Evolutionary conservation across 2,888 invertebrate genomes (phyloP).

Genomic region (Allolobophora icterica): DNA sequence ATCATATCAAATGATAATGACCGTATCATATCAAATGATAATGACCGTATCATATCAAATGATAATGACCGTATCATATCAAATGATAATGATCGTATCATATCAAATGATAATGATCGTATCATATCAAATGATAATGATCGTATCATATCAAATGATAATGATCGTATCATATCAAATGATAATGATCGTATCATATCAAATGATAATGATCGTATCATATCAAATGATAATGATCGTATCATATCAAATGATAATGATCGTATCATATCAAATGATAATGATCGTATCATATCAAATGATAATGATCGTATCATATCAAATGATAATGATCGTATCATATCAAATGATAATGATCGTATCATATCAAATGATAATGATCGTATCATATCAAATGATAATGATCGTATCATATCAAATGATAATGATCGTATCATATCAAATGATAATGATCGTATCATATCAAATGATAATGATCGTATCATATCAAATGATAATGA

Average conservation of each 20-base stretch:
- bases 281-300: neutral
- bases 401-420: neutral
- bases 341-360: neutral
- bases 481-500: neutral
- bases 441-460: neutral
- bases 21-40: neutral
- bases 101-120: neutral
- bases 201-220: neutral
- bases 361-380: neutral
- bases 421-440: neutral
- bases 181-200: neutral
- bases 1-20: no score
- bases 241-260: neutral
- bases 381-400: neutral
- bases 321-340: neutral
- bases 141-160: neutral
- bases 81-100: neutral
- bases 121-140: neutral
- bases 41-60: no score
- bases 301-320: neutral
- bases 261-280: neutral
- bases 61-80: no score
- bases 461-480: neutral
- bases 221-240: neutral
- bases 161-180: neutral